A percentile compares a stretch with the other conserved stretches of the same genome.
Conservation (phyloP, 2,888 invertebrate species). For the Conchocele bisecta region DNA sequence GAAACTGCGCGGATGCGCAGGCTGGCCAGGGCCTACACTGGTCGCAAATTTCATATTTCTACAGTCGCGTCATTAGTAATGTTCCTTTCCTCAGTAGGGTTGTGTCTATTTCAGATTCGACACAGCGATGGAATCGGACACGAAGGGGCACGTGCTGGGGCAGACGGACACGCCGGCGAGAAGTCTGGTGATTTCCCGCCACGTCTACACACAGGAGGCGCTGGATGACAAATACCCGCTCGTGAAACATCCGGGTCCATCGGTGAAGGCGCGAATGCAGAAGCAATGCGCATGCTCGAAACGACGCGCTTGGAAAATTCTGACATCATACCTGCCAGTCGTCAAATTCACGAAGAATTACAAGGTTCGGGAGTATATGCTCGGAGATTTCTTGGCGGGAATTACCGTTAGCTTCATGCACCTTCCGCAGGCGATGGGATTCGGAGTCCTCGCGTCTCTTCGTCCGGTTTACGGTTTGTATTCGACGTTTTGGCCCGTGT, state of each 20-base stretch:
- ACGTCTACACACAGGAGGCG: constrained; percentile 18
- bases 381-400: constrained; percentile 72
- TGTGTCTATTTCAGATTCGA: too few species aligned
- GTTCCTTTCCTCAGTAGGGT: too few species aligned
- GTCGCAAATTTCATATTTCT: too few species aligned
- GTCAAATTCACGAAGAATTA: constrained; percentile 58
- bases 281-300: constrained; percentile 2
- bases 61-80: too few species aligned
- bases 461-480: constrained; percentile 73
- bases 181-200: constrained; percentile 17
- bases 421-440: constrained; percentile 78
- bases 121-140: too few species aligned
- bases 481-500: constrained; percentile 72
- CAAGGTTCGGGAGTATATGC: constrained; percentile 60
- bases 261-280: neutral
- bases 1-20: too few species aligned
- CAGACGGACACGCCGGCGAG: too few species aligned
- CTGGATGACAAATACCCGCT: constrained; percentile 11
- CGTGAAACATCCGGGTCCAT: neutral
- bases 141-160: too few species aligned
- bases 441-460: constrained; percentile 72
- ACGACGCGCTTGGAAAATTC: constrained; percentile 6
- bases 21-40: too few species aligned
- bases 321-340: constrained; percentile 50
- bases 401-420: constrained; percentile 77